Conservation (phyloP, 2,888 invertebrate genomes). For the Harpalus rufipes region DNA sequence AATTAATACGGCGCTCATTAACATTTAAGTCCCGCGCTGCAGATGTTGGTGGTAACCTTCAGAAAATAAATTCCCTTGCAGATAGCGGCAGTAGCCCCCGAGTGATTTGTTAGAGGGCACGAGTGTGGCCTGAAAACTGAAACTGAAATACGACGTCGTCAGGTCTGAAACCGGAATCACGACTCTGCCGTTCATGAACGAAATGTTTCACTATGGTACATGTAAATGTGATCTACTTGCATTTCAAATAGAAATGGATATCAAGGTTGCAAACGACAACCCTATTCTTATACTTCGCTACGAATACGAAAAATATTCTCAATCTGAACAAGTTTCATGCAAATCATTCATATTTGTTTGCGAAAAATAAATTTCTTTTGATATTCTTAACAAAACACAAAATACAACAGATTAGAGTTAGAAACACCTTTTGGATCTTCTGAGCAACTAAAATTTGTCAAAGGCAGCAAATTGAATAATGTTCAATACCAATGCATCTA, state of each 20-base stretch:
- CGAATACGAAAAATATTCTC: too few species aligned
- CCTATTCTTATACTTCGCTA: not conserved
- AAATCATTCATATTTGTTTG: too few species aligned
- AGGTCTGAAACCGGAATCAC: slow-evolving; percentile 29
- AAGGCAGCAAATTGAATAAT: too few species aligned
- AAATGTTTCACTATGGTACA: slow-evolving; percentile 13
- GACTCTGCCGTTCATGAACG: slow-evolving; percentile 24
- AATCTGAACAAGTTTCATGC: too few species aligned
- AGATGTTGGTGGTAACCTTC: slow-evolving; percentile 44
- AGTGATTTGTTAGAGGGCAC: slow-evolving; percentile 44
- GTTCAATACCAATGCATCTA: too few species aligned
- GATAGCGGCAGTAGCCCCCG: slow-evolving; percentile 17
- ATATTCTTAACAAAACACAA: too few species aligned
- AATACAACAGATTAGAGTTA: too few species aligned
- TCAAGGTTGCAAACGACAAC: slow-evolving; percentile 1
- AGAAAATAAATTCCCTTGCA: slow-evolving; percentile 42
- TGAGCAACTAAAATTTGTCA: too few species aligned
- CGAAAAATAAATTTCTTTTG: too few species aligned
- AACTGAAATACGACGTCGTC: slow-evolving; percentile 40
- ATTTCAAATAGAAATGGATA: slow-evolving; percentile 24
- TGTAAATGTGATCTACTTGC: slow-evolving; percentile 34
- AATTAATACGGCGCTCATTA: slow-evolving; percentile 39
- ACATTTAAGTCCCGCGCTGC: slow-evolving; percentile 39
- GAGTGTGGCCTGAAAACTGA: slow-evolving; percentile 44
- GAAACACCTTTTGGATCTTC: too few species aligned